Percentiles rank a stretch among this genome's conserved stretches.
Evolutionary conservation across 1,140 invertebrate species (phyloP).

Genomic region (Leptinotarsa lineolata): DNA sequence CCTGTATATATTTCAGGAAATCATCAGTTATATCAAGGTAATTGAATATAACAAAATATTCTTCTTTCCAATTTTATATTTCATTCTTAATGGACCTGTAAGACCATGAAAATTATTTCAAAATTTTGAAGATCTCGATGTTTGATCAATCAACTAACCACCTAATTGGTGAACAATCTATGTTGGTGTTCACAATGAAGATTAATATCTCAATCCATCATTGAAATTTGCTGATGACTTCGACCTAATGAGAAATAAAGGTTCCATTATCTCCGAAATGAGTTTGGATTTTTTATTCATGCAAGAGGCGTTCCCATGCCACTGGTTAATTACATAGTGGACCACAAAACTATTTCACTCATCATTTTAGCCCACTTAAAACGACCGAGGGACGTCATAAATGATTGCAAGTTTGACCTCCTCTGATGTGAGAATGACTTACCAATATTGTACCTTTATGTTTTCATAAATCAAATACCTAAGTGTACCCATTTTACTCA

Average conservation of each 20-base stretch:
- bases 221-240: conserved; percentile 18
- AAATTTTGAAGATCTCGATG: neutral
- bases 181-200: conserved; percentile 13
- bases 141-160: conserved; percentile 1
- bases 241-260: conserved; percentile 16
- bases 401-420: conserved; percentile 8
- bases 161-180: conserved; percentile 2
- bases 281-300: conserved; percentile 30
- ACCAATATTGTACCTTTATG: no score
- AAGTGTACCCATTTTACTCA: no score
- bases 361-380: conserved; percentile 25
- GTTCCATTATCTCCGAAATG: conserved; percentile 14
- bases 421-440: neutral
- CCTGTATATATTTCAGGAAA: no score
- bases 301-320: conserved; percentile 33
- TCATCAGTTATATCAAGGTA: no score
- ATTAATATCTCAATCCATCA: conserved; percentile 21
- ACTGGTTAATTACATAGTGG: conserved; percentile 33
- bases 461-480: no score
- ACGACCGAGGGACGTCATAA: conserved; percentile 7
- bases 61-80: no score
- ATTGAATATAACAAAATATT: no score
- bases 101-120: neutral
- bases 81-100: no score
- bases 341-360: conserved; percentile 34